Base-by-base conservation (phyloP, 2,797 vertebrate species). In the Sebastolobus altivelis region DNA sequence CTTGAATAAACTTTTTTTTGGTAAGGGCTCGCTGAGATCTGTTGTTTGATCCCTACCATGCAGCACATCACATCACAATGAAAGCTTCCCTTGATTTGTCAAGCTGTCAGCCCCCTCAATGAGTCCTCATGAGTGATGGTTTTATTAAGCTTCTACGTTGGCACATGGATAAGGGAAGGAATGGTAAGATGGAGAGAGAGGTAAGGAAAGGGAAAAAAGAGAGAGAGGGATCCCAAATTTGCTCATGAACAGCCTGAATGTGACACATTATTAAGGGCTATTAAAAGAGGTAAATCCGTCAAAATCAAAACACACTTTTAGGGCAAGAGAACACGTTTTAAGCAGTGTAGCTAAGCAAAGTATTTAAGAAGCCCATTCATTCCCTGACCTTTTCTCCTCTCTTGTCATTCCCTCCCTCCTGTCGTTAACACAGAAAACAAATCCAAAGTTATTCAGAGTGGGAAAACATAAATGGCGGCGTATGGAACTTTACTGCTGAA, bases 391-490 rank as follows among this genome's bases (percentile, higher is more conserved):
- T 93, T 87, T 80, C 87, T 85, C 65, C 80, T 80, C 74, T 83
- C 85, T 82, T 89, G 83, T 83, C 81, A 83, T 86, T 60, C 73
- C 71, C 75, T 87, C 85, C 88, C 81, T 84, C 56, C 73, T 72
- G 76, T 80, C 84, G 80, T 94, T 92, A 92, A 88, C 86, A 83
- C 81, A 77, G 76, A 89, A 90, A 92, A 91, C 83, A 92, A 92
- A 88, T 87, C 81, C 80, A 86, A 79, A 89, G 62, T 85, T 82
- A 89, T 89, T 87, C 59, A 73, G 59, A 77, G 86, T 75, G 66
- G 78, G 85, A 84, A 93, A 93, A 89, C 72, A 90, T 89, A 88
- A 92, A 92, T 54, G 62, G 58, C 29, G 66, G 55, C 77, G 78
- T 85, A 74, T 89, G 93, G 91, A 92, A 94, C 81, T 89, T 92